These are phyloP conservation scores for Urophycis tenuis DNA, from an alignment of 2,797 vertebrate species.

Conservation along the genomic window DNA sequence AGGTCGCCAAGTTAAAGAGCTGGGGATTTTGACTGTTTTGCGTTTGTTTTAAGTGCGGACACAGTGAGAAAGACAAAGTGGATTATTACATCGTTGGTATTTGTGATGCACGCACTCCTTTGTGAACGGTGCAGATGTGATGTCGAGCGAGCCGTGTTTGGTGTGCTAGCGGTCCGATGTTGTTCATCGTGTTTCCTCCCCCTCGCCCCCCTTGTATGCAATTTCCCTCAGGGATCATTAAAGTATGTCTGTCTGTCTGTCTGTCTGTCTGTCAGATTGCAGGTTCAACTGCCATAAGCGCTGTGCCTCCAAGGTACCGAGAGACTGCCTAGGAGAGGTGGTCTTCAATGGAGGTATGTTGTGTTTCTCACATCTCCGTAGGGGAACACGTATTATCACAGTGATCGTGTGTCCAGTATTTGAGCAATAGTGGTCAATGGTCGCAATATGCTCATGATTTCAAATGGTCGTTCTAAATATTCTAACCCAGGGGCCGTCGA, in stretches of 20 bases:
- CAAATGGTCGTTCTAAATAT: not conserved
- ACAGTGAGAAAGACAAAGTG: not conserved
- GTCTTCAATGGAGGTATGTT: conserved; percentile 89
- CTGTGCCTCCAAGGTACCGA: conserved; percentile 94
- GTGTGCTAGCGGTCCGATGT: not conserved
- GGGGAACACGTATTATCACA: not conserved
- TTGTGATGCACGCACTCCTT: not conserved
- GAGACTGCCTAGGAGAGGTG: conserved; percentile 94
- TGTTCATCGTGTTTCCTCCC: not conserved
- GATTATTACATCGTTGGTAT: not conserved
- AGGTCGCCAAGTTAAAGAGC: not conserved
- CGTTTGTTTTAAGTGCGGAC: not conserved
- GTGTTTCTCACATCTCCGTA: not conserved
- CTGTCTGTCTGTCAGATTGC: conserved; percentile 89
- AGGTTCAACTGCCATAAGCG: conserved; percentile 97
- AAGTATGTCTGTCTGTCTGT: no score
- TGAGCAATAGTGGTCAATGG: not conserved
- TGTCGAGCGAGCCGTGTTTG: not conserved
- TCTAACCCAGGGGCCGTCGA: not conserved
- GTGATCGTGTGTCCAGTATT: not conserved
- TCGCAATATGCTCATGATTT: not conserved
- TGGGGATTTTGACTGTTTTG: not conserved
- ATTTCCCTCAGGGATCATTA: no score
- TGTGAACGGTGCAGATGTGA: not conserved
- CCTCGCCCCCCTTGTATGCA: conserved; percentile 13